Conservation (phyloP, 53 echinoderm and acorn worm genomes). For the Holothuria scabra region DNA sequence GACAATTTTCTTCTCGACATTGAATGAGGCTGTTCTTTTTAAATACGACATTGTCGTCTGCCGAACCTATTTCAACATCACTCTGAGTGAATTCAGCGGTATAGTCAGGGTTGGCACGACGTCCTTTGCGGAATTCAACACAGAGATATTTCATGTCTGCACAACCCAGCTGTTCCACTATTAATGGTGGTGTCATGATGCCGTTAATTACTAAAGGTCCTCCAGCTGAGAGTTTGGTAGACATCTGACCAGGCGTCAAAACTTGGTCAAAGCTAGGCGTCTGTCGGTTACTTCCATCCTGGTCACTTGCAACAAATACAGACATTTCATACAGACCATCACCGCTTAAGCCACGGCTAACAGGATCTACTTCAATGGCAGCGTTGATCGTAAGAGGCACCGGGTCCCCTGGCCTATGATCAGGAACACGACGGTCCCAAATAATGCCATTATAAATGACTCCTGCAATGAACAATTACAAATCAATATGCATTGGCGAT, state of each 20-base stretch:
- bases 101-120: constrained; percentile 32
- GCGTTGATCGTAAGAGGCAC: constrained; percentile 30
- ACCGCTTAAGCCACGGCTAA: constrained; percentile 25
- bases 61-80: constrained; percentile 34
- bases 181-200: constrained; percentile 31
- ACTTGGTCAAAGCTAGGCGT: constrained; percentile 32
- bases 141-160: constrained; percentile 35
- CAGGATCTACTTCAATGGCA: constrained; percentile 13
- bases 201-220: constrained; percentile 30
- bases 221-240: constrained; percentile 9
- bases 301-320: constrained; percentile 35
- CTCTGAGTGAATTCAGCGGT: constrained; percentile 35
- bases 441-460: constrained; percentile 9
- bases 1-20: constrained; percentile 37
- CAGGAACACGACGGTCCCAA: constrained; percentile 14
- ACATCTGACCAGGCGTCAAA: constrained; percentile 19
- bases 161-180: constrained; percentile 28
- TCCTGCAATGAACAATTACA: neutral
- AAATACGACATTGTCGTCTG: constrained; percentile 28
- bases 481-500: too few species aligned
- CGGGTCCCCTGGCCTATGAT: constrained; percentile 15
- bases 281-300: constrained; percentile 11
- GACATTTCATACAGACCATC: constrained; percentile 32
- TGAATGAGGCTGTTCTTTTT: constrained; percentile 15
- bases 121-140: constrained; percentile 40